These are phyloP conservation scores for Danio kyathit DNA, from an alignment of 2,797 vertebrate species.

Conservation along the genomic window DNA sequence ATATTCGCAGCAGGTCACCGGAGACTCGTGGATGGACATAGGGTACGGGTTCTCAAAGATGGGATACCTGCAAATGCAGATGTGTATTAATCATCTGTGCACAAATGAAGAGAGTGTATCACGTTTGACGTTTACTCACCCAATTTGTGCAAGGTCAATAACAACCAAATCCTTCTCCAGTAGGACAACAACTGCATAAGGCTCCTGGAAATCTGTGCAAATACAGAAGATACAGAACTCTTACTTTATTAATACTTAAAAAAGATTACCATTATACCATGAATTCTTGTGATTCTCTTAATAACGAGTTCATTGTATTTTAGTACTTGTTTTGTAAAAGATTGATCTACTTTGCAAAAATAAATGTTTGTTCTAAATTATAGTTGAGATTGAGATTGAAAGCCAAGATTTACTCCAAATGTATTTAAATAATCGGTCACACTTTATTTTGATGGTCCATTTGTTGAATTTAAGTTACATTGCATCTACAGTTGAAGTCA, in stretches of 20 bases:
- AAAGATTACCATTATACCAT: conserved; percentile 4
- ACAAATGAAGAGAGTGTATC: conserved; percentile 18
- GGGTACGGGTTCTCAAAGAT: conserved; percentile 99
- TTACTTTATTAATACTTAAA: neutral
- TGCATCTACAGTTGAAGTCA: too few species aligned
- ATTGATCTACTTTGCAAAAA: neutral
- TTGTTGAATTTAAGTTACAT: too few species aligned
- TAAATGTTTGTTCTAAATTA: neutral
- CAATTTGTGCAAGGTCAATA: conserved; percentile 97
- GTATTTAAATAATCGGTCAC: too few species aligned
- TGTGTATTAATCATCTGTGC: neutral
- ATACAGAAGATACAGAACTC: neutral
- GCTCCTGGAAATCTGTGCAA: conserved; percentile 94
- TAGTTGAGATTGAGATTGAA: neutral
- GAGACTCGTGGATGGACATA: conserved; percentile 94
- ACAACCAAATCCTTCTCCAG: conserved; percentile 97
- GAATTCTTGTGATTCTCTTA: neutral
- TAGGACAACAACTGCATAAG: conserved; percentile 96
- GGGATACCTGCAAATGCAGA: conserved; percentile 86
- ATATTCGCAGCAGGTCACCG: conserved; percentile 97
- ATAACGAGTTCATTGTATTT: neutral
- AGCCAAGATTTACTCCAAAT: too few species aligned
- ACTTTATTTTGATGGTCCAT: too few species aligned
- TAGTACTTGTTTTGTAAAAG: neutral
- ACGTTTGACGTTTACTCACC: conserved; percentile 79